Evolutionary conservation across 2,797 vertebrate genomes (phyloP).

Genomic region (Monodelphis domestica): DNA sequence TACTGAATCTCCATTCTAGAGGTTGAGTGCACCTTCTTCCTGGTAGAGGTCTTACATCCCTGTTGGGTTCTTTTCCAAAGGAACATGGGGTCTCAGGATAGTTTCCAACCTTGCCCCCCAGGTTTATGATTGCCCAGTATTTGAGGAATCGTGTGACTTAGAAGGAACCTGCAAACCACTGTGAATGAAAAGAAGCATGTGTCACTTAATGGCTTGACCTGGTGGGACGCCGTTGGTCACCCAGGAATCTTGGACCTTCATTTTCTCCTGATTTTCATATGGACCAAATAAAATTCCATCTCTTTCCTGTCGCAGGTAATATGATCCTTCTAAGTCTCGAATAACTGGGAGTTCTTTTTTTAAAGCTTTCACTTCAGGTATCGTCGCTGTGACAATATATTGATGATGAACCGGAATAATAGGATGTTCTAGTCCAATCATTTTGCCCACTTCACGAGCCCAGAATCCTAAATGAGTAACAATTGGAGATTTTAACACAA

Average conservation of each 20-base stretch:
- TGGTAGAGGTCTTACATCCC: neutral
- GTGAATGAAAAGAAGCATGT: neutral
- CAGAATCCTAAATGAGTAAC: constrained; percentile 89
- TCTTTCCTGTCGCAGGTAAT: constrained; percentile 95
- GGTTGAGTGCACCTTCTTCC: neutral
- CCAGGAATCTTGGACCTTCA: constrained; percentile 97
- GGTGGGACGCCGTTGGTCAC: constrained; percentile 93
- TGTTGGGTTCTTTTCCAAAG: neutral
- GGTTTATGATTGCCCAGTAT: neutral
- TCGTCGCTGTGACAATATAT: constrained; percentile 94
- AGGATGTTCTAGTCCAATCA: constrained; percentile 94
- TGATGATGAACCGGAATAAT: constrained; percentile 98
- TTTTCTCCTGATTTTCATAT: constrained; percentile 95
- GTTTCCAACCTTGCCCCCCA: neutral
- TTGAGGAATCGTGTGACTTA: neutral
- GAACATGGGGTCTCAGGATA: neutral
- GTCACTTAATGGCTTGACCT: constrained; percentile 85
- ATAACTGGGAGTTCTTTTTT: constrained; percentile 94
- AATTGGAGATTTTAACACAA: neutral
- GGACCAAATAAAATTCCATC: constrained; percentile 97
- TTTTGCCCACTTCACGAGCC: constrained; percentile 94
- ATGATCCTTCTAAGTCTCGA: constrained; percentile 95
- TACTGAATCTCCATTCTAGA: neutral
- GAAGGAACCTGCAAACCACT: neutral
- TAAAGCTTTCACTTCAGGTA: constrained; percentile 97